A percentile compares a stretch with the other conserved stretches of the same genome.
Conservation (phyloP, 2,888 invertebrate species). For the Anoplius nigerrimus region DNA sequence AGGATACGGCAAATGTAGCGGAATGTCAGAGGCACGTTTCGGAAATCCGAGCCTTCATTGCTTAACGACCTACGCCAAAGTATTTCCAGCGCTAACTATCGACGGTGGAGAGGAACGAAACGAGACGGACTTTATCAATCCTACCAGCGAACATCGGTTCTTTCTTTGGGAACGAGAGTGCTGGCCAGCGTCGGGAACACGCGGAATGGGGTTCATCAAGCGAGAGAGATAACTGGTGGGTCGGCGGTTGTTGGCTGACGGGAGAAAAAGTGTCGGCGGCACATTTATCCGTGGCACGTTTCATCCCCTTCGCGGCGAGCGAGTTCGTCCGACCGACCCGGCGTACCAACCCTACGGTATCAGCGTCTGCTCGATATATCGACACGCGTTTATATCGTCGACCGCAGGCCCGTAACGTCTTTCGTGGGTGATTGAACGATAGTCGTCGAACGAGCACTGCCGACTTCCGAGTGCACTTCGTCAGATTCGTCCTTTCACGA, state of each 20-base stretch:
- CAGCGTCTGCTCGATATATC: neutral
- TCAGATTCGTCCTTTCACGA: too few species aligned
- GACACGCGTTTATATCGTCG: neutral
- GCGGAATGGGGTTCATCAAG: slow-evolving; percentile 12
- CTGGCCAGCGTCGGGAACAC: neutral
- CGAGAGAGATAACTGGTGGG: slow-evolving; percentile 22
- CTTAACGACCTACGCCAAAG: too few species aligned
- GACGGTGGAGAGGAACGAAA: neutral
- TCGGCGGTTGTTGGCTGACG: slow-evolving; percentile 19
- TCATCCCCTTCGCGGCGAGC: slow-evolving; percentile 4
- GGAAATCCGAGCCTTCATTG: too few species aligned
- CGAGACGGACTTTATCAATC: neutral
- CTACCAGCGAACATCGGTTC: neutral
- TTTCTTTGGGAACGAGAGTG: neutral
- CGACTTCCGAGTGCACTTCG: too few species aligned
- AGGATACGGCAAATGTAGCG: too few species aligned
- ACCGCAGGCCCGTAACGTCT: too few species aligned
- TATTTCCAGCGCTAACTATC: too few species aligned
- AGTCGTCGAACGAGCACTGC: too few species aligned
- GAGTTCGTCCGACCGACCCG: neutral
- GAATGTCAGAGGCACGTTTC: too few species aligned
- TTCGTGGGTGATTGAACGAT: too few species aligned
- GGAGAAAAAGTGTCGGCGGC: slow-evolving; percentile 21
- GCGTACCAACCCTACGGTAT: neutral
- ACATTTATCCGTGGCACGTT: slow-evolving; percentile 16